phyloP scores from a whole-genome alignment of 2,113 vertebrate genomes.

The Lampris incognitus region DNA sequence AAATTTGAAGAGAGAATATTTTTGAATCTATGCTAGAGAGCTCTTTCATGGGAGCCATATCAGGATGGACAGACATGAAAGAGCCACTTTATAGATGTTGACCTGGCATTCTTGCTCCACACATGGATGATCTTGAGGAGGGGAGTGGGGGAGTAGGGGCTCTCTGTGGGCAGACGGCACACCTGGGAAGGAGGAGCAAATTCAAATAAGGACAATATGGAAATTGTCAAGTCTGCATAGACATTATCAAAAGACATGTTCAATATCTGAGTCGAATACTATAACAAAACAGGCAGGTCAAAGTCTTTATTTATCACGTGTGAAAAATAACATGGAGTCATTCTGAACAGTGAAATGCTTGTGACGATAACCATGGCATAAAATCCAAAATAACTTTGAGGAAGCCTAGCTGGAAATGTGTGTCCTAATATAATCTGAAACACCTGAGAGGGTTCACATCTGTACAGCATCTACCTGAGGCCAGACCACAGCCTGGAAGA shows the following conservation, averaged over 20 bases:
- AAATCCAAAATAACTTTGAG: not conserved
- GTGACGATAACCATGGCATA: too few species aligned
- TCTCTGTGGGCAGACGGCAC: constrained; percentile 90
- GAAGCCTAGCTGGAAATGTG: not conserved
- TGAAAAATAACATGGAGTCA: too few species aligned
- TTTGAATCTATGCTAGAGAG: too few species aligned
- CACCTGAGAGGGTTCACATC: not conserved
- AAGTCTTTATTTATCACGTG: too few species aligned
- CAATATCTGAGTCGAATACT: too few species aligned
- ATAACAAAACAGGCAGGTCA: too few species aligned
- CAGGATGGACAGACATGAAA: not conserved
- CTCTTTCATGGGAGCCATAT: not conserved
- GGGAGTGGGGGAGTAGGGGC: constrained; percentile 92
- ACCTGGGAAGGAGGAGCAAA: constrained; percentile 76
- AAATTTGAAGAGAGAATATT: too few species aligned
- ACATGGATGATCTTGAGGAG: constrained; percentile 92
- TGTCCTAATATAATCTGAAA: not conserved
- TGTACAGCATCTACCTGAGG: constrained; percentile 85
- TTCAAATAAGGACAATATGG: not conserved
- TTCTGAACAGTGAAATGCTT: too few species aligned
- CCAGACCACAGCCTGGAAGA: constrained; percentile 92
- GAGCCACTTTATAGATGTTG: constrained; percentile 13
- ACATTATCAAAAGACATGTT: too few species aligned
- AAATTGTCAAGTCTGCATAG: too few species aligned
- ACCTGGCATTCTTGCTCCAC: constrained; percentile 95